Evolutionary conservation across 1,140 invertebrate genomes (phyloP), one percentile per base, ranked within the genome.

Genomic region (Wasmannia auropunctata): DNA sequence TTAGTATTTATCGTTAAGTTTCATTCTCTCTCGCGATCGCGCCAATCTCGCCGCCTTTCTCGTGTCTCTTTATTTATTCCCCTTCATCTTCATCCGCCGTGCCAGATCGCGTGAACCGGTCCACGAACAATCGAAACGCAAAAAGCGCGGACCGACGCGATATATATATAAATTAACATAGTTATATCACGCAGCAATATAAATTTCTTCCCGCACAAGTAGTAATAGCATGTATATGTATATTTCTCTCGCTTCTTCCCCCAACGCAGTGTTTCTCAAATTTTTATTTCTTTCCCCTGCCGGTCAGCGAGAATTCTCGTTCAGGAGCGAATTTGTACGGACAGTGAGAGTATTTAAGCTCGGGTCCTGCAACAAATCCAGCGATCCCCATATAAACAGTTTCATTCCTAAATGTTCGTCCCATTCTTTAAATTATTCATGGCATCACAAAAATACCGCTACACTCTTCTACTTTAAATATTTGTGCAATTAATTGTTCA

Each of bases 241-340:
- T 54, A 49, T 77, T 79, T 85, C 86, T 86, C 86, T 86, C 51
- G 85, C 86, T 86, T 88, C 84, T 91, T 72, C 67, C 83, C 86
- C 89, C 83, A 91, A 89, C 65, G 83, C 92, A 94, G 92, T 93
- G 92, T 93, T 93, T 92, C 92, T 94, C 93, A 92, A 92, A 92
- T 62, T 28, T 72, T 28, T 72, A 74, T 22, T 25, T 74, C n/a
- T 54, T 60, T 4, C 40, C 22, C 31, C n/a, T 43, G 37, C 34
- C 67, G 25, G 60, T 46, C 67, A 11, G 54, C 65, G 67, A 72
- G 51, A 46, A 83, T 54, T 72, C 14, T 72, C 65, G 51, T 46
- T 83, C 79, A 74, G 67, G 67, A 40, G 28, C 79, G 37, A n/a
- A 49, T 81, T 72, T 58, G 2, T 11, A 40, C 6, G 31, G 40